These are phyloP conservation scores for Schizaphis graminum DNA, from an alignment of 2,888 invertebrate genomes.

Conservation along the genomic window DNA sequence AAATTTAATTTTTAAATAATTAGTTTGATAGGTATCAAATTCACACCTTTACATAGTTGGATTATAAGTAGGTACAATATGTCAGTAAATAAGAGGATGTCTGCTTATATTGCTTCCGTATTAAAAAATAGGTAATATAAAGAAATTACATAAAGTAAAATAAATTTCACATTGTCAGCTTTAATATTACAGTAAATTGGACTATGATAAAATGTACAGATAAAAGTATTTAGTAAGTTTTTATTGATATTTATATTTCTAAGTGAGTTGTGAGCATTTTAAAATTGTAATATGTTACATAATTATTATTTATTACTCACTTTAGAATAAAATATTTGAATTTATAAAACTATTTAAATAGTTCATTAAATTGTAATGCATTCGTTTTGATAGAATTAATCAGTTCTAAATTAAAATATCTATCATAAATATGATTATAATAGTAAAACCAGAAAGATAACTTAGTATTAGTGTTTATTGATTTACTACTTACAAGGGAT, in stretches of 20 bases:
- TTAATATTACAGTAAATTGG: too few relatives aligned
- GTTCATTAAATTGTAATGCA: not conserved
- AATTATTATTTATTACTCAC: not conserved
- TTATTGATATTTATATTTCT: too few relatives aligned
- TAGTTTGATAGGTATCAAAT: not conserved
- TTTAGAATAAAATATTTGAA: not conserved
- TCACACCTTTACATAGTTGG: not conserved
- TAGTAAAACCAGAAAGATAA: not conserved
- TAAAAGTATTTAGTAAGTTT: not conserved
- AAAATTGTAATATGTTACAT: not conserved
- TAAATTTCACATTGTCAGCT: not conserved
- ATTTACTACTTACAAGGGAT: slow-evolving; percentile 43
- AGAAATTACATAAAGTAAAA: not conserved
- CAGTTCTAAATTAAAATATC: not conserved
- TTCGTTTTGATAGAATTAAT: not conserved
- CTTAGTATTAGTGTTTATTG: not conserved
- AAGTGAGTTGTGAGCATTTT: not conserved
- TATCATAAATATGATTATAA: not conserved
- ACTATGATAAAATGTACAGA: not conserved
- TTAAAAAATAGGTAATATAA: not conserved
- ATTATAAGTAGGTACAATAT: not conserved
- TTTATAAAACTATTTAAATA: not conserved
- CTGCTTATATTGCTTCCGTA: not conserved
- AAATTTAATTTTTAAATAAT: not conserved
- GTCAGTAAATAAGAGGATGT: not conserved